Evolutionary conservation across 2,113 vertebrate species (phyloP), one percentile per base, ranked within the genome.

Genomic region (Rhizomys pruinosus): DNA sequence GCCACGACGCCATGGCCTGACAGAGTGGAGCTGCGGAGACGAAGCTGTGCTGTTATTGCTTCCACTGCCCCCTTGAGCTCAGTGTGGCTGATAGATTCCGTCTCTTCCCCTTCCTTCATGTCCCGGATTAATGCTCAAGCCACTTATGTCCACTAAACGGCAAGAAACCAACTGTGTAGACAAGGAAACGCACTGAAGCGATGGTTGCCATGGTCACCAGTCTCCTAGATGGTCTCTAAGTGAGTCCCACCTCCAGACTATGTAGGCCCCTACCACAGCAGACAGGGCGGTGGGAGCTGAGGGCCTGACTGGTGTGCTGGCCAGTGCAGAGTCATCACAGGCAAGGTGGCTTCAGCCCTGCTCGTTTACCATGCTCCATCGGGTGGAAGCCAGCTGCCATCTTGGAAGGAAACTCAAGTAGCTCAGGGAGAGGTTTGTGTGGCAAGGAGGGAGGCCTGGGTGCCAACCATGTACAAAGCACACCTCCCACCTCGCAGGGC

Each of bases 41-140:
- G 10, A 27, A n/a, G 37, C 42, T 9, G 5, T 3, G 0, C 4
- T 1, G 2, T 11, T 8, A 0, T 10, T 1, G 19, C 27, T 5
- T 19, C 32, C 27, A 3, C 7, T 3, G 34, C 22, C 72, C 8
- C 0, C 59, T 1, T 13, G 57, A 7, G 71, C n/a, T 29, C 1
- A 3, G 7, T 1, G 27, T 9, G 32, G 39, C 32, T 12, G 78
- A 39, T 12, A 9, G 22, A 71, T 13, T 10, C 63, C 10, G 19
- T 2, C 20, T 84, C n/a, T 19, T 57, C 63, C 23, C 13, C 37
- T 4, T 32, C 34, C 68, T 44, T 77, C 69, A 1, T 29, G n/a
- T n/a, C 6, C 0, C 55, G 63, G 42, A 61, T 22, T 8, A 68
- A 63, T 55, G 23, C 27, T 44, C 27, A 11, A 57, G 42, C 57